These are phyloP conservation scores for Eriocheir sinensis DNA, from an alignment of 1,140 invertebrate species.

Conservation along the genomic window DNA sequence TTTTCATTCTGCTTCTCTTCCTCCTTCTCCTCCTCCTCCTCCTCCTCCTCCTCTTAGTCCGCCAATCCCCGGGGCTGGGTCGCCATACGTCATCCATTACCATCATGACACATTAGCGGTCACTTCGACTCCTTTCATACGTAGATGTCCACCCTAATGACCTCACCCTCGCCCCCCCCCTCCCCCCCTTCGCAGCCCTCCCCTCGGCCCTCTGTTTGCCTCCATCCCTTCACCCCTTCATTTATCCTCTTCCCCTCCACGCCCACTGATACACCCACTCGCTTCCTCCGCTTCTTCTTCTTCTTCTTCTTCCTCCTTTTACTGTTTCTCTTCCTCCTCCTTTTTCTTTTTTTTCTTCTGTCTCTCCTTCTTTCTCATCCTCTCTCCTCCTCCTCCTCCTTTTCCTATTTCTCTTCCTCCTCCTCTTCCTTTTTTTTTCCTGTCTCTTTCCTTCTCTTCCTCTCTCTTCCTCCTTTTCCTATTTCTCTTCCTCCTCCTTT, in stretches of 20 bases:
- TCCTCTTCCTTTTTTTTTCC: background rate
- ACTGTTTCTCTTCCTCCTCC: background rate
- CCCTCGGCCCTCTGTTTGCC: slow-evolving; percentile 38
- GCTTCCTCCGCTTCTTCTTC: background rate
- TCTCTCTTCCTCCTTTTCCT: background rate
- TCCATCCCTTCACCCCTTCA: background rate
- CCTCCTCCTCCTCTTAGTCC: background rate
- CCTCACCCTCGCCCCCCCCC: slow-evolving; percentile 20
- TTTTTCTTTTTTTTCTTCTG: background rate
- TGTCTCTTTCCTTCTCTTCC: background rate
- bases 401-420: background rate
- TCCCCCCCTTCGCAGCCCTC: background rate
- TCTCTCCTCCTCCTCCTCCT: background rate
- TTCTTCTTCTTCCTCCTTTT: background rate
- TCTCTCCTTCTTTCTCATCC: background rate
- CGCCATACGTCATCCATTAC: slow-evolving; percentile 68
- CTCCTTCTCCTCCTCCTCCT: background rate
- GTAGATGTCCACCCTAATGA: slow-evolving; percentile 71
- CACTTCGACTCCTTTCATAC: slow-evolving; percentile 73
- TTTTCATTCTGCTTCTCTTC: too few species aligned
- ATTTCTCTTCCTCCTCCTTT: background rate
- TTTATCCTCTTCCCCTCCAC: background rate
- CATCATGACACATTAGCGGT: slow-evolving; percentile 75
- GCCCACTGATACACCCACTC: too few species aligned
- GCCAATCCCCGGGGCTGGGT: slow-evolving; percentile 40